Conservation (phyloP, 2,888 invertebrate genomes). For the Xylota sylvarum region DNA sequence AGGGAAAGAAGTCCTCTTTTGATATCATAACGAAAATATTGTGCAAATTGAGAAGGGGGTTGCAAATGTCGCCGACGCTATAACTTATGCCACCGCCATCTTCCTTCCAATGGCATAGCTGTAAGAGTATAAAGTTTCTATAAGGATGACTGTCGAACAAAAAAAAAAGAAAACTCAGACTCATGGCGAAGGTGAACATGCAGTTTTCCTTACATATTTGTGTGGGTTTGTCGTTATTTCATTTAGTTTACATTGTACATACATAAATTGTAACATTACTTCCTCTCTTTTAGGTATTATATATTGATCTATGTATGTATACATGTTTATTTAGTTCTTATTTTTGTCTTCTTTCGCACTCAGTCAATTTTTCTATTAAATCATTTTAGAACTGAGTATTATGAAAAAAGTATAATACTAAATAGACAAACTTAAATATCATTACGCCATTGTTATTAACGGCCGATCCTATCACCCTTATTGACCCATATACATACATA, state of each 20-base stretch:
- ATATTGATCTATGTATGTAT: too few species aligned
- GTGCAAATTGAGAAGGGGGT: constrained; percentile 4
- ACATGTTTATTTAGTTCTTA: too few species aligned
- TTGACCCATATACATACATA: too few species aligned
- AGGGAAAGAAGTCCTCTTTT: constrained; percentile 14
- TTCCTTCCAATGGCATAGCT: neutral
- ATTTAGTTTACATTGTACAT: neutral
- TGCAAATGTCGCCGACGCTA: constrained; percentile 6
- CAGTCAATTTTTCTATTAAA: too few species aligned
- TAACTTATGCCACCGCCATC: constrained; percentile 1
- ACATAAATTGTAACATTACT: neutral
- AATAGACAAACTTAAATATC: too few species aligned
- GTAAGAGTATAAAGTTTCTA: constrained; percentile 8
- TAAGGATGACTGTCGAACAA: constrained; percentile 2
- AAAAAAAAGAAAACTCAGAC: constrained; percentile 3
- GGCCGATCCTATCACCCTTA: too few species aligned
- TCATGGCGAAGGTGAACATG: neutral
- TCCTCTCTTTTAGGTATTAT: neutral
- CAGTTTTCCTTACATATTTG: neutral
- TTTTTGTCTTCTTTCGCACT: too few species aligned
- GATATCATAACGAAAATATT: constrained; percentile 10
- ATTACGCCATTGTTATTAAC: too few species aligned
- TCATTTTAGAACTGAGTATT: too few species aligned
- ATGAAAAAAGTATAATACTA: too few species aligned
- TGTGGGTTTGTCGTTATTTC: neutral